A percentile compares a stretch with the other conserved stretches of the same genome.
phyloP scores from a whole-genome alignment of 2,113 vertebrate species.

The Mustelus asterias region DNA sequence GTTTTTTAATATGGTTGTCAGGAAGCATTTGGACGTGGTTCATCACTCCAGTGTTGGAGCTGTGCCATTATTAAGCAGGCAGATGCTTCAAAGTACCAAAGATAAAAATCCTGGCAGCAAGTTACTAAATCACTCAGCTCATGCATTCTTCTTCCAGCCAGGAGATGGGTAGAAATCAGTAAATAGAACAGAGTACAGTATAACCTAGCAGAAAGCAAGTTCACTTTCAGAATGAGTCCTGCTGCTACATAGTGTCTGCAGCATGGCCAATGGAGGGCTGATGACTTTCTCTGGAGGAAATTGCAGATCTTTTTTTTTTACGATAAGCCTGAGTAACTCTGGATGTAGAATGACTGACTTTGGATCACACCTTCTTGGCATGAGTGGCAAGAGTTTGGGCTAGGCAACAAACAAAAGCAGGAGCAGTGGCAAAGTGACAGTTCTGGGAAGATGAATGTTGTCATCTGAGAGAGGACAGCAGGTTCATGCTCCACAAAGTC shows the following conservation, averaged over 20 bases:
- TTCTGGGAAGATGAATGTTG: neutral
- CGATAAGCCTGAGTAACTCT: neutral
- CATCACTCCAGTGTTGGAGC: neutral
- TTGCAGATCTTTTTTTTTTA: neutral
- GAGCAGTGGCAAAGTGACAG: neutral
- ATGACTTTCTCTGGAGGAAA: neutral
- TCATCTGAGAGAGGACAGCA: neutral
- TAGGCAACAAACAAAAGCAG: neutral
- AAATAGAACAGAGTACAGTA: neutral
- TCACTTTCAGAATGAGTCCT: neutral
- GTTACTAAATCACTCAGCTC: neutral
- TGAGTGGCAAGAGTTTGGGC: neutral
- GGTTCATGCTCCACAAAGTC: neutral
- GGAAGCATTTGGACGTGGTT: neutral
- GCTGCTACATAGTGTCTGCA: no score
- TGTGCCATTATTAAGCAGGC: neutral
- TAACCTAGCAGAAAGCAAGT: neutral
- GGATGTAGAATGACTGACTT: neutral
- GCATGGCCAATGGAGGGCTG: neutral
- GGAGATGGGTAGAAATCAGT: neutral
- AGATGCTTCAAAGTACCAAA: neutral
- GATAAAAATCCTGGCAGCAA: neutral
- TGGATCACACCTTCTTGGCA: neutral
- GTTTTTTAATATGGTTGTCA: neutral
- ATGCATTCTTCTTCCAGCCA: neutral